Percentiles rank a stretch among this genome's conserved stretches.
phyloP scores from a whole-genome alignment of 2,113 vertebrate genomes.

The Tragelaphus imberbis region DNA sequence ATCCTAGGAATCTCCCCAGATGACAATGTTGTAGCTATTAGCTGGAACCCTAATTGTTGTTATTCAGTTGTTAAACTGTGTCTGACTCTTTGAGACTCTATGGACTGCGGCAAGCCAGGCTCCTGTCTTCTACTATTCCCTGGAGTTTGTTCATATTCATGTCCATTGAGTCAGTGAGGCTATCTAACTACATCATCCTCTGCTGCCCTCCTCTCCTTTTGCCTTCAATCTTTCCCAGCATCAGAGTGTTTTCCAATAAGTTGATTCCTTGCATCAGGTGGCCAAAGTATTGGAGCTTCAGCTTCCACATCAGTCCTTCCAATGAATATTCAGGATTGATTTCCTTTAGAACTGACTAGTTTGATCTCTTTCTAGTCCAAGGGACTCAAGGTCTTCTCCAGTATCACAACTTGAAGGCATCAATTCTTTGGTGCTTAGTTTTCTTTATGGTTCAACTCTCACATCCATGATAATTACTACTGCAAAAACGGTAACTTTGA shows the following conservation, averaged over 20 bases:
- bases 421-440: background rate
- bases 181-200: background rate
- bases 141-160: background rate
- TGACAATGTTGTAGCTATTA: background rate
- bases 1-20: background rate
- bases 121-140: background rate
- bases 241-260: background rate
- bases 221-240: background rate
- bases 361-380: background rate
- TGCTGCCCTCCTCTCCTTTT: background rate
- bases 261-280: background rate
- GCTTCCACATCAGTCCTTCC: background rate
- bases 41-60: background rate
- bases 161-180: background rate
- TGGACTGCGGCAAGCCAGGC: background rate
- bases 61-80: background rate
- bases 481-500: background rate
- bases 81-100: background rate
- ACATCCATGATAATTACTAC: background rate
- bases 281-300: background rate
- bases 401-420: background rate
- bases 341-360: background rate
- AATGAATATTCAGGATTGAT: background rate
- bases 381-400: background rate
- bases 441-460: background rate